Base-by-base conservation (phyloP, 2,113 vertebrate genomes). In the Epinephelus lanceolatus region DNA sequence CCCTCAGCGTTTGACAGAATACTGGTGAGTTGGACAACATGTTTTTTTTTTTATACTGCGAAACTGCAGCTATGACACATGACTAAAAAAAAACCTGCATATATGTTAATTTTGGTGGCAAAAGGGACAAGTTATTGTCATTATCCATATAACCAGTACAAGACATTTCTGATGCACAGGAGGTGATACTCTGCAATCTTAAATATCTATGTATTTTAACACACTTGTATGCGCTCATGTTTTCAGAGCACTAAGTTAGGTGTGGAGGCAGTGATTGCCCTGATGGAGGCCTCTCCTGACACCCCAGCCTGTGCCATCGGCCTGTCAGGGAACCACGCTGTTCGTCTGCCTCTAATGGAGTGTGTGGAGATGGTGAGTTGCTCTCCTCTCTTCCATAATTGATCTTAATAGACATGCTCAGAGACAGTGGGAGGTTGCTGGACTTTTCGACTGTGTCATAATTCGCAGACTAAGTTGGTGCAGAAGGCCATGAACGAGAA, bases 401-500 rank as follows among this genome's bases (percentile, higher is more conserved):
- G 21, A 70, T 67, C 65, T 74, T 82, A 42, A 55, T 6, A 3
- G 15, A 53, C 52, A 61, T 11, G 10, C 37, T 27, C 23, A 18
- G 2, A 12, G 56, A 51, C 18, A 18, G 62, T 37, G 5, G 27
- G 14, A 18, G n/a, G 14, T 27, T 42, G 27, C 9, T 55, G 25
- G 56, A 0, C 27, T 69, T 66, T 55, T 51, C 0, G 19, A 23
- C 33, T 61, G 11, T 49, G 2, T 45, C 61, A 19, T 78, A 18
- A 1, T 71, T 85, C 78, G 27, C 80, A 96, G 95, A 96, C 96
- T 60, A 98, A 98, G 88, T 95, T 98, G 18, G 98, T 99, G 56
- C 98, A 99, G 95, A 97, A 89, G 40, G 96, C 98, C 80, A 98
- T 99, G 98, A 96, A 97, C 3, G 97, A 98, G 88, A 96, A 96